phyloP scores from a whole-genome alignment of 2,113 vertebrate species.

The Arizona elegans region DNA sequence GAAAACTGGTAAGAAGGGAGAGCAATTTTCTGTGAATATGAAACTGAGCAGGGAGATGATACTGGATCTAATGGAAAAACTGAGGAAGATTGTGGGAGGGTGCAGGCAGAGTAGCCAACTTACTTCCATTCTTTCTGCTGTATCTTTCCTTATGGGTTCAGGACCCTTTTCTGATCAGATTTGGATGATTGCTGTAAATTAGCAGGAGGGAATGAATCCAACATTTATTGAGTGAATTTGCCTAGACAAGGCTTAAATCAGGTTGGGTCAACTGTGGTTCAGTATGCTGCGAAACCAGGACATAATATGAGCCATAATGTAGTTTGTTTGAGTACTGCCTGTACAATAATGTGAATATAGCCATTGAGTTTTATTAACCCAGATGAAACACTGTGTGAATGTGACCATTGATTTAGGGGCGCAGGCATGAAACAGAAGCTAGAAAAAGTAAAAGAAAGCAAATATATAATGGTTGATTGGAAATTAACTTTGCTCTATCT shows the following conservation, averaged over 20 bases:
- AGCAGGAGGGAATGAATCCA: not conserved
- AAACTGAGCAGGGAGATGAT: not conserved
- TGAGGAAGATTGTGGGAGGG: not conserved
- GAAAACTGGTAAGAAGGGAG: not conserved
- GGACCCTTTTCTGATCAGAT: not conserved
- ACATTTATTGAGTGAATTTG: not conserved
- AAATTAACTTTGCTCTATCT: not conserved
- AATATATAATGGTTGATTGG: not conserved
- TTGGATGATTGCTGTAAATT: not conserved
- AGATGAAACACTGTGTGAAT: not conserved
- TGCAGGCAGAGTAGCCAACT: too few species aligned
- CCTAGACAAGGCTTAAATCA: not conserved
- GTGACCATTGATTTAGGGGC: not conserved
- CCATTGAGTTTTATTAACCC: not conserved
- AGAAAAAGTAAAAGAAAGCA: not conserved
- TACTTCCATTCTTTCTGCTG: not conserved
- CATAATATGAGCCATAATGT: not conserved
- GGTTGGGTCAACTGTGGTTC: not conserved
- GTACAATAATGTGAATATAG: not conserved
- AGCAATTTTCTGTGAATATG: not conserved
- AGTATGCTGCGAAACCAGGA: not conserved
- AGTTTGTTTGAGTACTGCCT: not conserved
- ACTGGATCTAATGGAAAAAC: not conserved
- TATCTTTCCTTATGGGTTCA: not conserved
- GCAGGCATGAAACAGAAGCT: not conserved